Evolutionary conservation across 2,797 vertebrate species (phyloP).

Genomic region (Tapirus indicus): DNA sequence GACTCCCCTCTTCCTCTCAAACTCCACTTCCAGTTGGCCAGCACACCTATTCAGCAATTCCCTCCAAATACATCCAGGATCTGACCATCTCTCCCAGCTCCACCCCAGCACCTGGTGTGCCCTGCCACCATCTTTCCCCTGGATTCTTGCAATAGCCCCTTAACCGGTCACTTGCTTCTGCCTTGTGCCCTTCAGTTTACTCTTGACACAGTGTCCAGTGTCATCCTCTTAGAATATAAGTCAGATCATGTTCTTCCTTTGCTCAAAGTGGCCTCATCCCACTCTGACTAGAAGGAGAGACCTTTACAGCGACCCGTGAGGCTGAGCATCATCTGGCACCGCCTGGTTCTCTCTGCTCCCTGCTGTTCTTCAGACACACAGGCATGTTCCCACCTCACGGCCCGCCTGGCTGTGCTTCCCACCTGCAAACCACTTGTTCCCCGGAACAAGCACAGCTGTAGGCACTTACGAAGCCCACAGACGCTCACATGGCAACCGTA

Average conservation of each 20-base stretch:
- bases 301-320: neutral
- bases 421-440: neutral
- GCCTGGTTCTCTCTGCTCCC: neutral
- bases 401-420: neutral
- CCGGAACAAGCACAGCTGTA: neutral
- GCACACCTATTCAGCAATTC: neutral
- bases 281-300: neutral
- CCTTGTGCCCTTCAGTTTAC: neutral
- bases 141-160: neutral
- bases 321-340: neutral
- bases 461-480: neutral
- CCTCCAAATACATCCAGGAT: neutral
- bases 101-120: neutral
- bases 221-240: neutral
- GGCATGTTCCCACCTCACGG: neutral
- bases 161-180: neutral
- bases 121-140: neutral
- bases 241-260: neutral
- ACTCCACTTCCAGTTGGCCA: neutral
- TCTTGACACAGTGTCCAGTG: neutral
- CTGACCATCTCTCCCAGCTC: neutral
- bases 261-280: neutral
- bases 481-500: neutral
- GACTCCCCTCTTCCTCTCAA: neutral
- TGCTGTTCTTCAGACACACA: neutral